Evolutionary conservation across 2,113 vertebrate genomes (phyloP).

Genomic region (Prunella himalayana): DNA sequence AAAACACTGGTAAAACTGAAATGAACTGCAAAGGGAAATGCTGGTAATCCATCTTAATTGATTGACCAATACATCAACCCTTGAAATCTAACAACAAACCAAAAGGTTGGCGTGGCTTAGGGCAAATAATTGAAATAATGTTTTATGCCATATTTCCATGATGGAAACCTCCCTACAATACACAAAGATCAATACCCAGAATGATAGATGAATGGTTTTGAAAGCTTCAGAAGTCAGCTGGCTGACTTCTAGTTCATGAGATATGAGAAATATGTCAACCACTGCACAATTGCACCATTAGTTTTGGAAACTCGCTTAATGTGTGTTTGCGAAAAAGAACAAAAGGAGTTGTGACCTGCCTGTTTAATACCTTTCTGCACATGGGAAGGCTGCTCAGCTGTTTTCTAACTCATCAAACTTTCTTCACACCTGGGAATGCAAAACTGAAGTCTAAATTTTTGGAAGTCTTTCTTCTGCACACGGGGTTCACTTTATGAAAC

Average conservation of each 20-base stretch:
- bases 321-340: slow-evolving; percentile 21
- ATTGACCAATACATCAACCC: not conserved
- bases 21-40: not conserved
- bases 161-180: not conserved
- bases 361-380: not conserved
- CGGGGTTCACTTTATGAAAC: not conserved
- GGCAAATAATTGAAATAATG: slow-evolving; percentile 18
- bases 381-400: not conserved
- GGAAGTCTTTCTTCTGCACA: not conserved
- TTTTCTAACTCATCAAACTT: slow-evolving; percentile 25
- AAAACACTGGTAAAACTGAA: not conserved
- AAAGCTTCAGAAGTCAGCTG: slow-evolving; percentile 5
- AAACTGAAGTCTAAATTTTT: slow-evolving; percentile 40
- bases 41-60: slow-evolving; percentile 21
- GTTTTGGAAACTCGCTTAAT: slow-evolving; percentile 33
- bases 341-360: not conserved
- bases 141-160: not conserved
- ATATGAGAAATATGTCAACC: not conserved
- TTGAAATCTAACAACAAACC: not conserved
- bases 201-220: slow-evolving; percentile 9
- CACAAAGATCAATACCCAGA: not conserved
- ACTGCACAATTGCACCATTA: not conserved
- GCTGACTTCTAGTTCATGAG: not conserved
- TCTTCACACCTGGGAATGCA: slow-evolving; percentile 15
- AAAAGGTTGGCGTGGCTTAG: slow-evolving; percentile 4